phyloP scores from a whole-genome alignment of 2,113 vertebrate genomes.

The Lipophrys pholis region DNA sequence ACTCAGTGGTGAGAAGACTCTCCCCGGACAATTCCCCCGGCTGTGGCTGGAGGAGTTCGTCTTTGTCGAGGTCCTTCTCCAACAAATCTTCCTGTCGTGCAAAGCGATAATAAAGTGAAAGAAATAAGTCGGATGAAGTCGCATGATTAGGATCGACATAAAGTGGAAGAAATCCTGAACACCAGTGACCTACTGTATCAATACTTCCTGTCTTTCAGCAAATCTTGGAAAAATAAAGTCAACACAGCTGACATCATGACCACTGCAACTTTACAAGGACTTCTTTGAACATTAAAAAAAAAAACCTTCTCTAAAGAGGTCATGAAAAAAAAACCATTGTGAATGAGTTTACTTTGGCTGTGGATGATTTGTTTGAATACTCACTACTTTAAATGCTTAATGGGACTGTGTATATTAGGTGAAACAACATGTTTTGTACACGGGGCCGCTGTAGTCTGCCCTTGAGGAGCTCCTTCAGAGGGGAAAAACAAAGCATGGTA shows the following conservation, averaged over 20 bases:
- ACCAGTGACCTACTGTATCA: not conserved
- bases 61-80: conserved; percentile 91
- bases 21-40: conserved; percentile 92
- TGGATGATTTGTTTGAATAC: not conserved
- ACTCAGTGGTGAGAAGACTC: conserved; percentile 93
- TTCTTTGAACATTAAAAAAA: not conserved
- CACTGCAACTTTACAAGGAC: not conserved
- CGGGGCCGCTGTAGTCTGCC: conserved; percentile 19
- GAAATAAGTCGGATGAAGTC: too few relatives aligned
- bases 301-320: too few relatives aligned
- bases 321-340: too few relatives aligned
- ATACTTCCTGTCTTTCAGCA: too few relatives aligned
- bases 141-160: not conserved
- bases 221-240: not conserved
- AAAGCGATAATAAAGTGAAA: too few relatives aligned
- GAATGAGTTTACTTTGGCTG: not conserved
- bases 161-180: not conserved
- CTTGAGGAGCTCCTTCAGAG: conserved; percentile 5
- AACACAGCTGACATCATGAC: not conserved
- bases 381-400: not conserved
- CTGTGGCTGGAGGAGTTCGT: conserved; percentile 90
- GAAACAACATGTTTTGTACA: conserved; percentile 11
- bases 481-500: conserved; percentile 6
- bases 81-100: conserved; percentile 85
- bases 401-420: not conserved